Evolutionary conservation across 2,888 invertebrate genomes (phyloP).

Genomic region (Phaonia tiefii): DNA sequence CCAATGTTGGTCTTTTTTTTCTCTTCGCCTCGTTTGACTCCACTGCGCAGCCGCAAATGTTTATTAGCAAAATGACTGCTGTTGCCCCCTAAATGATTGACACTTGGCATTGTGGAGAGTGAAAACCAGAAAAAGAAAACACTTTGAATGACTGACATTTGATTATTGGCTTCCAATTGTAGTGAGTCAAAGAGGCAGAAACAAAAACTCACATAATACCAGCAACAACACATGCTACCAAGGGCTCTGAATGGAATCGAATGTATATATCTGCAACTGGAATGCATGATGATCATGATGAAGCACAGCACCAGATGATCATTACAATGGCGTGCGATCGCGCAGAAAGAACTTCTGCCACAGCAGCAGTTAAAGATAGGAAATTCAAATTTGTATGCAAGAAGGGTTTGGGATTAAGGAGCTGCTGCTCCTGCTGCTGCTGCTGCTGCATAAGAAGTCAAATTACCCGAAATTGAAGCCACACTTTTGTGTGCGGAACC

Average conservation of each 20-base stretch:
- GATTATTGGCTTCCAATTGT: constrained; percentile 80
- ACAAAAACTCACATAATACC: constrained; percentile 41
- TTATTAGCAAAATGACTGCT: constrained; percentile 5
- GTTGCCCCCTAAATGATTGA: constrained; percentile 46
- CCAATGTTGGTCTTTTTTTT: too few relatives aligned
- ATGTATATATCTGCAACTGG: too few relatives aligned
- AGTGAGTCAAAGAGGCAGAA: constrained; percentile 67
- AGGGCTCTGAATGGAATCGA: constrained; percentile 18
- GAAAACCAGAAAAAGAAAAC: constrained; percentile 59
- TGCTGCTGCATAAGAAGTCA: constrained; percentile 53
- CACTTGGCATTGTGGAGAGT: constrained; percentile 66
- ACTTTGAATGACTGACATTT: constrained; percentile 76
- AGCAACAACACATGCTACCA: constrained; percentile 41
- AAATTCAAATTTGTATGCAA: too few relatives aligned
- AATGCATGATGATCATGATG: background rate
- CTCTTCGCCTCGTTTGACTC: too few relatives aligned
- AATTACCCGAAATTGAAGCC: constrained; percentile 65
- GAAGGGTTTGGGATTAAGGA: background rate
- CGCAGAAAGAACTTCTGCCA: constrained; percentile 64
- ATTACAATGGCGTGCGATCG: constrained; percentile 45
- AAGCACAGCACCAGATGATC: background rate
- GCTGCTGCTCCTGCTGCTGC: too few relatives aligned
- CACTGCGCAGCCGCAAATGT: background rate
- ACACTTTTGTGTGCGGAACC: constrained; percentile 56
- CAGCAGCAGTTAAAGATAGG: constrained; percentile 53